Percentiles rank a stretch among this genome's conserved stretches.
These are phyloP conservation scores for Drosophila quinaria DNA, from an alignment of 2,888 invertebrate species.

Conservation along the genomic window DNA sequence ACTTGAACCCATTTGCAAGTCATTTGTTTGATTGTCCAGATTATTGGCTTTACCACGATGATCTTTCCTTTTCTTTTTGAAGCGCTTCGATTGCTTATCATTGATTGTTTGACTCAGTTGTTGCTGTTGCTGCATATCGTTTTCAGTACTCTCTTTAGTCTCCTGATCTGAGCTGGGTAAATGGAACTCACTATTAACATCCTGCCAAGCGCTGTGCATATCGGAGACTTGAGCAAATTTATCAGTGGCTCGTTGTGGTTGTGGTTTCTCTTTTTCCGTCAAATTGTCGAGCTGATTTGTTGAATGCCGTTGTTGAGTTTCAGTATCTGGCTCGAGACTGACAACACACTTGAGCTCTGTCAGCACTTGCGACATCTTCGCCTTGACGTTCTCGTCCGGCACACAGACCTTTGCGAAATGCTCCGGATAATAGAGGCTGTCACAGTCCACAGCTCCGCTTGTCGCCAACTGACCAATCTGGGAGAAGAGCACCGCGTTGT, in stretches of 20 bases:
- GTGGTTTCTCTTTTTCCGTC: neutral
- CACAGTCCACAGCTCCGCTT: constrained; percentile 86
- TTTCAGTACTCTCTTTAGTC: constrained; percentile 9
- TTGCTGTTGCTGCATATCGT: neutral
- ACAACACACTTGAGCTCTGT: constrained; percentile 91
- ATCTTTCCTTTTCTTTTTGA: constrained; percentile 62
- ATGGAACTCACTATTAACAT: constrained; percentile 69
- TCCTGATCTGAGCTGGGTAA: constrained; percentile 27
- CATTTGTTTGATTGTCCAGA: constrained; percentile 35
- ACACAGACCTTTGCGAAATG: constrained; percentile 84
- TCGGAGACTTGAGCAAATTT: constrained; percentile 82
- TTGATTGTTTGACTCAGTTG: constrained; percentile 14
- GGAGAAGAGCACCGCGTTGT: constrained; percentile 69
- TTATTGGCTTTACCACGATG: neutral
- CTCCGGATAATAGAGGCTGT: constrained; percentile 19
- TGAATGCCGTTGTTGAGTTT: neutral
- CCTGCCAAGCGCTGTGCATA: constrained; percentile 84
- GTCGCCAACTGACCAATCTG: constrained; percentile 87
- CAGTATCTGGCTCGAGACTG: constrained; percentile 67
- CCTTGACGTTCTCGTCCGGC: constrained; percentile 90
- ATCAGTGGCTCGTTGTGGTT: constrained; percentile 10
- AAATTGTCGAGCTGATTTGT: neutral
- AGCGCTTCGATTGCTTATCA: constrained; percentile 63
- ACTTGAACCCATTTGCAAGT: constrained; percentile 66
- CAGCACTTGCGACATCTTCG: constrained; percentile 92